These are phyloP conservation scores for Drosophila atripex DNA, from an alignment of 2,888 invertebrate species.

Conservation along the genomic window DNA sequence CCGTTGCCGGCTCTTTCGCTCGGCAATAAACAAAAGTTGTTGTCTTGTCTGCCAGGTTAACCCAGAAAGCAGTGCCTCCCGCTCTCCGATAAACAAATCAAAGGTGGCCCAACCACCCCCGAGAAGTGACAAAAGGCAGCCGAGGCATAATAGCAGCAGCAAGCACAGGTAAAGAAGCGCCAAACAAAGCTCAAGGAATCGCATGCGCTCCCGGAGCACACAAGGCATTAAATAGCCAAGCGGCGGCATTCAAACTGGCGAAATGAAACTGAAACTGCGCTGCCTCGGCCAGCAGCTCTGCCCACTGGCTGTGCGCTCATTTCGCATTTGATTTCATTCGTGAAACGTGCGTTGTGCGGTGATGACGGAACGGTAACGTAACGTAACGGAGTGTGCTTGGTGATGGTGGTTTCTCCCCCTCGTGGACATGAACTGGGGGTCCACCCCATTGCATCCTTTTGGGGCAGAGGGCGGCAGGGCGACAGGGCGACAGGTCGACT, in stretches of 20 bases:
- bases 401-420: conserved; percentile 34
- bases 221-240: background rate
- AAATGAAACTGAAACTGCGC: conserved; percentile 37
- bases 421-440: background rate
- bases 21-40: conserved; percentile 59
- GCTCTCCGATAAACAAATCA: conserved; percentile 68
- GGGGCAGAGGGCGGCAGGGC: background rate
- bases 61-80: conserved; percentile 17
- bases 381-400: conserved; percentile 23
- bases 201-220: conserved; percentile 29
- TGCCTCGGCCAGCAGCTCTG: conserved; percentile 9
- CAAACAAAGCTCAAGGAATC: conserved; percentile 24
- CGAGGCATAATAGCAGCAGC: conserved; percentile 12
- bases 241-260: conserved; percentile 27
- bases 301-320: conserved; percentile 65
- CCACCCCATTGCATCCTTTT: conserved; percentile 24
- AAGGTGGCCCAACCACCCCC: conserved; percentile 22
- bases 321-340: conserved; percentile 77
- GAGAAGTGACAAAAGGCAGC: conserved; percentile 3
- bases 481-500: background rate
- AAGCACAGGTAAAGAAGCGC: conserved; percentile 35
- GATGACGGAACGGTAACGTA: conserved; percentile 53
- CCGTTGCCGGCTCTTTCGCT: conserved; percentile 56
- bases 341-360: conserved; percentile 75
- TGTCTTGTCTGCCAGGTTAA: conserved; percentile 33